phyloP scores from a whole-genome alignment of 1,140 invertebrate species.

The Lepidotrigona ventralis region DNA sequence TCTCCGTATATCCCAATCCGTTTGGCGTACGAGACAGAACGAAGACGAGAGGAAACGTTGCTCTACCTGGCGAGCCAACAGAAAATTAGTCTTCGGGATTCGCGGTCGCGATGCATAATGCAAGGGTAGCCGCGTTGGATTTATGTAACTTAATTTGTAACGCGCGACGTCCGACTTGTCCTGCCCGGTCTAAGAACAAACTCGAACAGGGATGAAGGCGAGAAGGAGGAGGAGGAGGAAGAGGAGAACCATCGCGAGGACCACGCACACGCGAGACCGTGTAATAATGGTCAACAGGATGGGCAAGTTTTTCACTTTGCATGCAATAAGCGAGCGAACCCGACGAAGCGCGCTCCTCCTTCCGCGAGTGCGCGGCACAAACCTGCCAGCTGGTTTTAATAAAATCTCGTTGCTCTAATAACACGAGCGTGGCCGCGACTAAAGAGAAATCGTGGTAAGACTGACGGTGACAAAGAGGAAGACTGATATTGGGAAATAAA shows the following conservation, averaged over 20 bases:
- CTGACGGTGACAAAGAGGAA: not conserved
- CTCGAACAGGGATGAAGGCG: not conserved
- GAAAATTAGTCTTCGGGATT: constrained; percentile 53
- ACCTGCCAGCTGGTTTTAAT: constrained; percentile 50
- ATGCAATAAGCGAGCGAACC: constrained; percentile 52
- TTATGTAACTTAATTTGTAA: constrained; percentile 68
- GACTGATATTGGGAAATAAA: not conserved
- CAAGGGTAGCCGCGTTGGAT: constrained; percentile 47
- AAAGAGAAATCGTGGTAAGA: constrained; percentile 43
- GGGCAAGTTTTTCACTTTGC: constrained; percentile 65
- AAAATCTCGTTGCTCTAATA: constrained; percentile 61
- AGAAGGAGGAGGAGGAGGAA: not conserved
- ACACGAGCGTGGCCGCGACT: constrained; percentile 39
- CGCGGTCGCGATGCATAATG: constrained; percentile 49
- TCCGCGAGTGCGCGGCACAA: not conserved
- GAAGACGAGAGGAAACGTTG: not conserved
- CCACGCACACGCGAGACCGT: constrained; percentile 30
- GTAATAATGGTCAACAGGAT: constrained; percentile 61
- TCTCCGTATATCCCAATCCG: too few relatives aligned
- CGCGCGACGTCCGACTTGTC: constrained; percentile 31
- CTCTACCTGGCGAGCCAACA: constrained; percentile 16
- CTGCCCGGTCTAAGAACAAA: constrained; percentile 22
- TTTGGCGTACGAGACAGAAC: constrained; percentile 1
- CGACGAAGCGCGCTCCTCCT: constrained; percentile 33
- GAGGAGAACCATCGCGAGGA: constrained; percentile 34